These are phyloP conservation scores for Mimumesa dahlbomi DNA, from an alignment of 2,888 invertebrate genomes.

Conservation along the genomic window DNA sequence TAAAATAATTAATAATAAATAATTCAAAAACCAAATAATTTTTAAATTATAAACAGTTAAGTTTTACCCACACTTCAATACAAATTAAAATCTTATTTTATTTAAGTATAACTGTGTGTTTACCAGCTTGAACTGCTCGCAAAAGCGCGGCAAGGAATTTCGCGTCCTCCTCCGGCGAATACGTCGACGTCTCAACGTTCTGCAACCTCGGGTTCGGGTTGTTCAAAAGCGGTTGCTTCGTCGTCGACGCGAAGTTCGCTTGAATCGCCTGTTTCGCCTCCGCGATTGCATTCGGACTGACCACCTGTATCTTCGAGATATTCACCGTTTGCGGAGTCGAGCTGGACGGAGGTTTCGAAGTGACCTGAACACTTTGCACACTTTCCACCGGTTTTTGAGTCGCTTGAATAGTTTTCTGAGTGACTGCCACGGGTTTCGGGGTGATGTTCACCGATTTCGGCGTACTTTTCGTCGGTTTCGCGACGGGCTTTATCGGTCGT, in stretches of 20 bases:
- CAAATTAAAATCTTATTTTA: background rate
- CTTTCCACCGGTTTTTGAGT: conserved; percentile 42
- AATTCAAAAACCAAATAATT: background rate
- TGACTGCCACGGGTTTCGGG: conserved; percentile 74
- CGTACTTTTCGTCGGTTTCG: conserved; percentile 68
- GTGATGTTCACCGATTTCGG: conserved; percentile 70
- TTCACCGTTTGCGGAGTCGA: conserved; percentile 46
- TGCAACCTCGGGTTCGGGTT: conserved; percentile 60
- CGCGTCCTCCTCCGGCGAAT: conserved; percentile 74
- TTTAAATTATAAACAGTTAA: background rate
- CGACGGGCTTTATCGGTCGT: conserved; percentile 75
- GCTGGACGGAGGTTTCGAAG: too few species aligned
- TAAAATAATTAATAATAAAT: background rate
- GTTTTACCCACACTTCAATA: background rate
- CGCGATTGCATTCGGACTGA: conserved; percentile 62
- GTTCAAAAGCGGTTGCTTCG: conserved; percentile 44
- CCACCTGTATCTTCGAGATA: conserved; percentile 55
- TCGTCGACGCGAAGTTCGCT: conserved; percentile 45
- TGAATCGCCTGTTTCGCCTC: conserved; percentile 29
- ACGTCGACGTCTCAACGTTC: conserved; percentile 61
- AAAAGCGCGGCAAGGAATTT: conserved; percentile 73
- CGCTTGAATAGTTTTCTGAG: conserved; percentile 29
- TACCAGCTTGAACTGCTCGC: conserved; percentile 63
- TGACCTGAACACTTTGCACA: too few species aligned
- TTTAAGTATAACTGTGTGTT: too few species aligned